phyloP scores from a whole-genome alignment of 1,140 invertebrate genomes.

The Neomicropteryx cornuta region DNA sequence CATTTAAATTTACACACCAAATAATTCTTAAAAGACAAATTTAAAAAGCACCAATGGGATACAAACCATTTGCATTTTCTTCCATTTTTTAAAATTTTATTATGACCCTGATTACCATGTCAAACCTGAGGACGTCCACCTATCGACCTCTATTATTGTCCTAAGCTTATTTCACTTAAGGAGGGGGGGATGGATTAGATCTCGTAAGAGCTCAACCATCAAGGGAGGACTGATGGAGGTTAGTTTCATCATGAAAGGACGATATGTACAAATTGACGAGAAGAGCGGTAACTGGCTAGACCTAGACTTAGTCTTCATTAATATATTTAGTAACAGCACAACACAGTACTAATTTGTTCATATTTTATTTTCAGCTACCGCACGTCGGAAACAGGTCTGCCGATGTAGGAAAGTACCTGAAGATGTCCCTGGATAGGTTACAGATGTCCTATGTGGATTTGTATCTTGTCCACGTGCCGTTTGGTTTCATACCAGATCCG shows the following conservation, averaged over 20 bases:
- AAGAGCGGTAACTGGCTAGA: too few species aligned
- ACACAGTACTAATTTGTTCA: slow-evolving; percentile 5
- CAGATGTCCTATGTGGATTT: slow-evolving; percentile 74
- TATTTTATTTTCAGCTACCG: slow-evolving; percentile 35
- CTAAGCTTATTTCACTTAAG: too few species aligned
- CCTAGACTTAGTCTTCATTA: neutral
- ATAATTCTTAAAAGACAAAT: slow-evolving; percentile 7
- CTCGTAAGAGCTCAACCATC: too few species aligned
- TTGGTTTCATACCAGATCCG: slow-evolving; percentile 46
- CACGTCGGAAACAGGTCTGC: slow-evolving; percentile 52
- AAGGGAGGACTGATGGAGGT: too few species aligned
- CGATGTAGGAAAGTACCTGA: slow-evolving; percentile 60
- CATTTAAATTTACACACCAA: slow-evolving; percentile 6
- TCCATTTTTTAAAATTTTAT: too few species aligned
- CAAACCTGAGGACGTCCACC: too few species aligned
- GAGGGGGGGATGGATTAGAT: too few species aligned
- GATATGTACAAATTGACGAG: too few species aligned
- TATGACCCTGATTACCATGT: too few species aligned
- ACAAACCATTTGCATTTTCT: neutral
- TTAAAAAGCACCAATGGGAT: neutral
- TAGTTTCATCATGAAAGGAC: too few species aligned
- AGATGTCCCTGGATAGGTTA: slow-evolving; percentile 59
- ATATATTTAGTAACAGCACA: neutral
- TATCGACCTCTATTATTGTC: too few species aligned
- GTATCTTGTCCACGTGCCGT: slow-evolving; percentile 75